These are phyloP conservation scores for Zaprionus capensis DNA, from an alignment of 1,140 invertebrate species.

Conservation along the genomic window DNA sequence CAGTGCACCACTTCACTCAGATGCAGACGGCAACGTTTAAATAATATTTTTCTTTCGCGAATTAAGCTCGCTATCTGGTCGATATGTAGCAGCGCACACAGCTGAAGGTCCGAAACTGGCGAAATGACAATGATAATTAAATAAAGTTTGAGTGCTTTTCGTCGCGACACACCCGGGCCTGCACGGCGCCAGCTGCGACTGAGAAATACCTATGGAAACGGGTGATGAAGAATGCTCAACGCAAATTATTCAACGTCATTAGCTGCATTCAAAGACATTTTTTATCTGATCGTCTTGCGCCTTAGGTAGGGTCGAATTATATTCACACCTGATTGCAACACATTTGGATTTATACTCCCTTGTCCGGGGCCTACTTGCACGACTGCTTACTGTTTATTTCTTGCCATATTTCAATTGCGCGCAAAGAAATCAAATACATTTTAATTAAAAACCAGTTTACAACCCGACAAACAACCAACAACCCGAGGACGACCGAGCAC, in stretches of 20 bases:
- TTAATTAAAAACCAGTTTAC: conserved; percentile 79
- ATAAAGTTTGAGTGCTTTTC: conserved; percentile 73
- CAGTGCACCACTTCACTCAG: neutral
- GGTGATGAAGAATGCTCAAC: neutral
- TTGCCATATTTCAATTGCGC: conserved; percentile 1
- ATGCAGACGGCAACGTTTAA: neutral
- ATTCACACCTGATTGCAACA: conserved; percentile 73
- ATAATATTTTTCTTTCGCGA: conserved; percentile 37
- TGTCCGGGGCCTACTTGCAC: conserved; percentile 16
- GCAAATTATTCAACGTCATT: conserved; percentile 71
- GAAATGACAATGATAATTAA: conserved; percentile 75
- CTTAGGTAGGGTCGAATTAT: conserved; percentile 26
- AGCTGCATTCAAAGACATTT: conserved; percentile 68
- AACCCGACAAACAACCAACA: conserved; percentile 13
- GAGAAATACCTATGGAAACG: conserved; percentile 22
- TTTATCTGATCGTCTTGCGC: conserved; percentile 16
- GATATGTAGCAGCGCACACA: neutral
- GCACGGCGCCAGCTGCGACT: conserved; percentile 29
- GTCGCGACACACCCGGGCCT: conserved; percentile 41
- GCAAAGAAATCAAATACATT: conserved; percentile 58
- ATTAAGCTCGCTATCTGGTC: conserved; percentile 12
- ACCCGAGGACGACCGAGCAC: neutral
- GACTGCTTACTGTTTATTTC: conserved; percentile 26
- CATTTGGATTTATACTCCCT: conserved; percentile 3
- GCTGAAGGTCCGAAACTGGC: conserved; percentile 20